These are phyloP conservation scores for Myiozetetes cayanensis DNA, from an alignment of 2,113 vertebrate species.

Conservation along the genomic window DNA sequence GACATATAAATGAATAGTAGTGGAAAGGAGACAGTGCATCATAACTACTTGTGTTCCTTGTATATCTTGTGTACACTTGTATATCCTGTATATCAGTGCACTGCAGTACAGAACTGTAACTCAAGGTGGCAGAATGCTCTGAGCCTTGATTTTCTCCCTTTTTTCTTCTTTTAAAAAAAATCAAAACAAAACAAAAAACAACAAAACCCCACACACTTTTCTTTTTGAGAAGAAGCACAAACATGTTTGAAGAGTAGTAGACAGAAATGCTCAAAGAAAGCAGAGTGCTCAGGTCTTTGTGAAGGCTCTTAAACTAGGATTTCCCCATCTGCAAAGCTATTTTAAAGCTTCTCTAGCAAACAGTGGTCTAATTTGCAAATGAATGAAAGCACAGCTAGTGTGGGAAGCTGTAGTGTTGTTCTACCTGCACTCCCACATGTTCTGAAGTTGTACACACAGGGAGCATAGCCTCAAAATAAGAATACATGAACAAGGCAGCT, in stretches of 20 bases:
- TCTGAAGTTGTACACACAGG: not conserved
- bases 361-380: conserved; percentile 27
- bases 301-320: not conserved
- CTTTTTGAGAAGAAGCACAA: not conserved
- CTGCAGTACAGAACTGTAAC: not conserved
- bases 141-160: not conserved
- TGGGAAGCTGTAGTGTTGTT: not conserved
- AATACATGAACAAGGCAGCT: not conserved
- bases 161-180: not conserved
- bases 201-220: not conserved
- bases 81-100: not conserved
- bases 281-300: not conserved
- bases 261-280: not conserved
- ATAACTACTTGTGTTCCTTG: not conserved
- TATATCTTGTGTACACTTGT: too few species aligned
- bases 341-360: not conserved
- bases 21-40: not conserved
- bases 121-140: conserved; percentile 48
- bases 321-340: not conserved
- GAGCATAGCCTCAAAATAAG: not conserved
- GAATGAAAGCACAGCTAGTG: not conserved
- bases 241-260: not conserved
- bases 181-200: not conserved
- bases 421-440: not conserved
- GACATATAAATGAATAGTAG: not conserved